Percentiles rank a stretch among this genome's conserved stretches.
Conservation (phyloP, 2,113 vertebrate genomes). For the Chloroceryle aenea region DNA sequence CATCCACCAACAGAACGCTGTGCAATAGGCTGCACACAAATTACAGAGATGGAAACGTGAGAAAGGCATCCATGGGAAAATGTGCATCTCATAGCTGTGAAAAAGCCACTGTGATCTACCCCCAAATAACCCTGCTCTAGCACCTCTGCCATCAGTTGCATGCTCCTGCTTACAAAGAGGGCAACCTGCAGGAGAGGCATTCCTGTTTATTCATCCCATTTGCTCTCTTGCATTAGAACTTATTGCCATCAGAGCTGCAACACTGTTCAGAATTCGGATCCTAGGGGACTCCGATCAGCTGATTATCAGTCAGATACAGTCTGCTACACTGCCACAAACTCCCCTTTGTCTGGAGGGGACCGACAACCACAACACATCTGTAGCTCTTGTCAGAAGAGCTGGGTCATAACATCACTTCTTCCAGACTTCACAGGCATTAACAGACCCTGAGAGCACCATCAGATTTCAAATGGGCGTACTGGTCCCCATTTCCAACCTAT, state of each 20-base stretch:
- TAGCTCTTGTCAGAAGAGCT: not conserved
- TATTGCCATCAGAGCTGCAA: not conserved
- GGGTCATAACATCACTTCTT: not conserved
- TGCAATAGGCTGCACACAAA: not conserved
- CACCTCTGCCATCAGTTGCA: not conserved
- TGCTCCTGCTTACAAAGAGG: not conserved
- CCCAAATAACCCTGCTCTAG: not conserved
- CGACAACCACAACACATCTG: not conserved
- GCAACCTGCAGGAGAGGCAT: not conserved
- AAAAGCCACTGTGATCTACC: not conserved
- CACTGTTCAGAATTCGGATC: not conserved
- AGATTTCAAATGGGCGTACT: not conserved
- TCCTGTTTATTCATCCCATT: not conserved
- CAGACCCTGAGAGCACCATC: not conserved
- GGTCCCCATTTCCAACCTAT: not conserved
- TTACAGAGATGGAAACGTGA: not conserved
- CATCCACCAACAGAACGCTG: not conserved
- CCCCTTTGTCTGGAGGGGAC: not conserved
- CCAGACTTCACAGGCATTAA: not conserved
- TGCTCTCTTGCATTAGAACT: not conserved
- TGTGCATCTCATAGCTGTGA: not conserved
- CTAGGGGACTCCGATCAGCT: rapidly evolving
- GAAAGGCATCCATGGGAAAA: not conserved
- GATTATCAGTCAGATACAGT: not conserved
- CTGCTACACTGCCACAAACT: not conserved